These are phyloP conservation scores for Drosophila macrospina DNA, from an alignment of 2,888 invertebrate species.

Conservation along the genomic window DNA sequence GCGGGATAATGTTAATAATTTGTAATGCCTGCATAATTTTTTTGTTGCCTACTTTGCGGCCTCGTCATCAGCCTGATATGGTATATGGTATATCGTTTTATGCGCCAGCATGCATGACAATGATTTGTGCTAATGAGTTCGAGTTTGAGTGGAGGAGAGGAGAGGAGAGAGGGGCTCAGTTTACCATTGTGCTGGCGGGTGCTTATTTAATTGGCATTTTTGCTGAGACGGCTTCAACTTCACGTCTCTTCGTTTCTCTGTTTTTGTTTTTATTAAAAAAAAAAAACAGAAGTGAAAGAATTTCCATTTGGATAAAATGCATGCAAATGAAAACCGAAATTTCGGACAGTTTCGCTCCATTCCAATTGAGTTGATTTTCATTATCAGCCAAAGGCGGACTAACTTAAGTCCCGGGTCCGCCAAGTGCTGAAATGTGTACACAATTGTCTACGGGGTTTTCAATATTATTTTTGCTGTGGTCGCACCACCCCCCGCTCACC, in stretches of 20 bases:
- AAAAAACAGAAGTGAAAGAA: constrained; percentile 49
- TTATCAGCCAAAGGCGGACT: constrained; percentile 55
- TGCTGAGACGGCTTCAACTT: constrained; percentile 50
- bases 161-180: constrained; percentile 5
- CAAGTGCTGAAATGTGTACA: constrained; percentile 67
- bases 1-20: constrained; percentile 82
- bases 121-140: constrained; percentile 76
- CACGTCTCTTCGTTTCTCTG: not conserved
- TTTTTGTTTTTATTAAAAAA: constrained; percentile 67
- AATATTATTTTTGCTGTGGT: constrained; percentile 79
- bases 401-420: constrained; percentile 62
- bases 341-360: constrained; percentile 77
- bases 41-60: constrained; percentile 30
- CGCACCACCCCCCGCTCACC: constrained; percentile 18
- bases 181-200: constrained; percentile 47
- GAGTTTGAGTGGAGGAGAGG: not conserved
- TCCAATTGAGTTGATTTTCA: constrained; percentile 81
- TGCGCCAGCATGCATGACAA: constrained; percentile 65
- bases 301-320: constrained; percentile 50
- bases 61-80: constrained; percentile 37
- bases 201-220: constrained; percentile 70
- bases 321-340: constrained; percentile 76
- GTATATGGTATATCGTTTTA: constrained; percentile 11
- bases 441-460: constrained; percentile 80
- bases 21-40: constrained; percentile 65